Percentiles rank a stretch among this genome's conserved stretches.
Conservation (phyloP, 2,888 invertebrate genomes). For the Auanema sp. region DNA sequence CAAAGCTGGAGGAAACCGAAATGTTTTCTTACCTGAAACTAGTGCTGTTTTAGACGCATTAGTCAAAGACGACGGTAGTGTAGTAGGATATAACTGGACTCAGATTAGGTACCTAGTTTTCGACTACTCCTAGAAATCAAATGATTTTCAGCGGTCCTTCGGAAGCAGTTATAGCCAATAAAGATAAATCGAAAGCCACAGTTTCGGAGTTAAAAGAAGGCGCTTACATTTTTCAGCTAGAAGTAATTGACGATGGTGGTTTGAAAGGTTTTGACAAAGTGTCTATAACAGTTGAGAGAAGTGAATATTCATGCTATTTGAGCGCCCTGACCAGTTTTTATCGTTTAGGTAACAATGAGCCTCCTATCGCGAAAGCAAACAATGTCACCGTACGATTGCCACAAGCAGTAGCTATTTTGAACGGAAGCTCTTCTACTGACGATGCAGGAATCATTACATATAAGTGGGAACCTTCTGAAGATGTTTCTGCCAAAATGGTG, state of each 20-base stretch:
- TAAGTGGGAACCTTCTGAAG: constrained; percentile 30
- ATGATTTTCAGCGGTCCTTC: constrained; percentile 22
- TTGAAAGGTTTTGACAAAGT: constrained; percentile 20
- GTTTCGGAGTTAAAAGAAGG: constrained; percentile 27
- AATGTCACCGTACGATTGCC: constrained; percentile 32
- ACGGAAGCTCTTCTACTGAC: constrained; percentile 26
- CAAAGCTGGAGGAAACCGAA: constrained; percentile 29
- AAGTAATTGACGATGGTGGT: constrained; percentile 31
- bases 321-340: background rate
- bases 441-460: constrained; percentile 34
- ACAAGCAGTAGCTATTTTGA: constrained; percentile 22
- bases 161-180: constrained; percentile 23
- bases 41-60: constrained; percentile 29
- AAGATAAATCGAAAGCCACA: constrained; percentile 32
- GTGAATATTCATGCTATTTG: background rate
- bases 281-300: constrained; percentile 18
- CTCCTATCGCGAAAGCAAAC: constrained; percentile 27
- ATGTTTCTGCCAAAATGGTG: constrained; percentile 34
- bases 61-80: constrained; percentile 36
- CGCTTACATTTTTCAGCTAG: constrained; percentile 23
- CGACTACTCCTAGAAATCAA: background rate
- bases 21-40: constrained; percentile 26
- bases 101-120: constrained; percentile 19
- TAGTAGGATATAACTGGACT: constrained; percentile 26
- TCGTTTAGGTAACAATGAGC: constrained; percentile 27